Evolutionary conservation across 2,797 vertebrate species (phyloP).

Genomic region (Cynopterus sphinx): DNA sequence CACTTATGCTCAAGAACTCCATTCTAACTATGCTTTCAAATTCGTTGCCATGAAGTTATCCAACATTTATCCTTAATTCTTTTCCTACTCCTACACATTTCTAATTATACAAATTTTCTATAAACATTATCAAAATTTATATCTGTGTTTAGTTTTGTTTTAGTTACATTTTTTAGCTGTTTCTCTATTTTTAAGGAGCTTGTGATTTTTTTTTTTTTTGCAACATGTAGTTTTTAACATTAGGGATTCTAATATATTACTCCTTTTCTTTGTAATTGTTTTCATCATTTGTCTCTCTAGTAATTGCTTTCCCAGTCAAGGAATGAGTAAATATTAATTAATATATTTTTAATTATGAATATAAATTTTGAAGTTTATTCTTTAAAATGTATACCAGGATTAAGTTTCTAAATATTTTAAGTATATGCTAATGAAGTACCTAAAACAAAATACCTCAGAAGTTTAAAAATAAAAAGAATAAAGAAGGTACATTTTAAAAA

Average conservation of each 20-base stretch:
- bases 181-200: not conserved
- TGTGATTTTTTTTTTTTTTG: not conserved
- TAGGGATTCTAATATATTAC: not conserved
- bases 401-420: not conserved
- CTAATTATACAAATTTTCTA: not conserved
- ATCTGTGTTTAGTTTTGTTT: not conserved
- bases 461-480: constrained; percentile 16
- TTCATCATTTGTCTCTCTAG: constrained; percentile 7
- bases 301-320: not conserved
- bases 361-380: not conserved
- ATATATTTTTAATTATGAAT: not conserved
- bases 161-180: not conserved
- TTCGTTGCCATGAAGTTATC: not conserved
- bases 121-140: not conserved
- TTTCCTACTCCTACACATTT: not conserved
- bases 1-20: not conserved
- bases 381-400: not conserved
- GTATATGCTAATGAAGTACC: not conserved
- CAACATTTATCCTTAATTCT: not conserved
- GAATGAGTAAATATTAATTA: not conserved
- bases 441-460: not conserved
- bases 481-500: not conserved
- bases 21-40: not conserved
- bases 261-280: not conserved
- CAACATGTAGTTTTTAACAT: not conserved